phyloP scores from a whole-genome alignment of 2,888 invertebrate genomes.

The Andrena flavipes region DNA sequence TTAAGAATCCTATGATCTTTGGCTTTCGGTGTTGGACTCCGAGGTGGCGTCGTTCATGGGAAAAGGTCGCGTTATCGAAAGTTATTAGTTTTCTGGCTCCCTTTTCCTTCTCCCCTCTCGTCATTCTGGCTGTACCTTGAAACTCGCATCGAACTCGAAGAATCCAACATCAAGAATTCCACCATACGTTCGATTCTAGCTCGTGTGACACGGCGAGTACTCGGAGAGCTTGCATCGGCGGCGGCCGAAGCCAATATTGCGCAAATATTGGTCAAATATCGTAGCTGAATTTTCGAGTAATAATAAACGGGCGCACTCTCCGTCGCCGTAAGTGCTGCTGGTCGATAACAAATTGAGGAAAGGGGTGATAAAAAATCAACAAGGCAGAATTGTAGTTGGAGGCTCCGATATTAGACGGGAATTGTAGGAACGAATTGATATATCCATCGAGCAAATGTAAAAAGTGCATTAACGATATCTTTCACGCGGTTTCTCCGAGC shows the following conservation, averaged over 20 bases:
- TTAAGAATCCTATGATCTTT: background rate
- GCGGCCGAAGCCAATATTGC: slow-evolving; percentile 25
- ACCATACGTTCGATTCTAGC: background rate
- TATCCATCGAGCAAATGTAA: background rate
- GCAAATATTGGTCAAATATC: slow-evolving; percentile 42
- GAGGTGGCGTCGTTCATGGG: background rate
- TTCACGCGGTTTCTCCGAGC: background rate
- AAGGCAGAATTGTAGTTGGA: background rate
- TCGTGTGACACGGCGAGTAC: background rate
- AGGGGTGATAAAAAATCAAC: slow-evolving; percentile 29
- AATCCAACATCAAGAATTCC: slow-evolving; percentile 3
- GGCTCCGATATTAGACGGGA: background rate
- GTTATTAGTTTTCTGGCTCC: background rate
- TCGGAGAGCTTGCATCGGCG: background rate
- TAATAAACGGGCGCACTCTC: slow-evolving; percentile 21
- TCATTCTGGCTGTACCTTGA: background rate
- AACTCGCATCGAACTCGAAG: background rate
- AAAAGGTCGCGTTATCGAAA: slow-evolving; percentile 14
- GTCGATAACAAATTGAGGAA: slow-evolving; percentile 12
- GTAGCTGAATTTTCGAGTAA: slow-evolving; percentile 31
- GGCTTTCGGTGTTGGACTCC: slow-evolving; percentile 1
- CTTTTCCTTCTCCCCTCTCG: background rate
- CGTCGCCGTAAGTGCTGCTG: slow-evolving; percentile 1
- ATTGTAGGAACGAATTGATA: background rate
- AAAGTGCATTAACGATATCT: background rate